phyloP scores from a whole-genome alignment of 2,888 invertebrate genomes.

The Parapristionchus giblindavisi region DNA sequence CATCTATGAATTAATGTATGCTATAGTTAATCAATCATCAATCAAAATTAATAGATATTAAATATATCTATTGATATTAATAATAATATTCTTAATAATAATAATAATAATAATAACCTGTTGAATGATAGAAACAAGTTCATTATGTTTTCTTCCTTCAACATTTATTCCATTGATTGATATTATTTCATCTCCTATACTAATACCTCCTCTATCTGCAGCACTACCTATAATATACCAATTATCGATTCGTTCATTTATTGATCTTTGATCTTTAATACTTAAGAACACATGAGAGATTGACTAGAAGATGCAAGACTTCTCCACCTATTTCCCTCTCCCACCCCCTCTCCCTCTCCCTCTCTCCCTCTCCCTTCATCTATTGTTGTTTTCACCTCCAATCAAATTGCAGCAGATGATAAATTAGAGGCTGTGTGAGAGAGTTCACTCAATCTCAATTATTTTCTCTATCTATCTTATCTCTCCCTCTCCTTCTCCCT shows the following conservation, averaged over 20 bases:
- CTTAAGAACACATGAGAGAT: neutral
- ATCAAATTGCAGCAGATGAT: neutral
- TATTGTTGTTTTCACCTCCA: too few relatives aligned
- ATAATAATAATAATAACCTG: constrained; percentile 77
- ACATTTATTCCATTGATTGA: constrained; percentile 93
- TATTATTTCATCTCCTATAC: constrained; percentile 95
- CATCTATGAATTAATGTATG: too few relatives aligned
- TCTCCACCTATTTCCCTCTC: neutral
- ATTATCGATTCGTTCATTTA: neutral
- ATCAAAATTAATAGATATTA: neutral
- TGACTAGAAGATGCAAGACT: neutral
- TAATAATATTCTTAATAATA: neutral
- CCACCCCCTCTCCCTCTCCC: neutral
- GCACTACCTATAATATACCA: constrained; percentile 79
- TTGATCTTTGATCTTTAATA: too few relatives aligned
- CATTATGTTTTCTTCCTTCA: constrained; percentile 88
- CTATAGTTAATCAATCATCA: too few relatives aligned
- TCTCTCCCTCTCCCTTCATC: neutral
- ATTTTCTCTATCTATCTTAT: neutral
- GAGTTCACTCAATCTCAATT: neutral
- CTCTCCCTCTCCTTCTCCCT: neutral
- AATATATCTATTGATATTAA: neutral
- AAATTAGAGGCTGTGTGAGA: neutral
- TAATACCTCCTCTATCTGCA: constrained; percentile 88
- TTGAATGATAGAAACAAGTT: constrained; percentile 92